phyloP scores from a whole-genome alignment of 2,797 vertebrate genomes.

The Taeniopygia guttata region DNA sequence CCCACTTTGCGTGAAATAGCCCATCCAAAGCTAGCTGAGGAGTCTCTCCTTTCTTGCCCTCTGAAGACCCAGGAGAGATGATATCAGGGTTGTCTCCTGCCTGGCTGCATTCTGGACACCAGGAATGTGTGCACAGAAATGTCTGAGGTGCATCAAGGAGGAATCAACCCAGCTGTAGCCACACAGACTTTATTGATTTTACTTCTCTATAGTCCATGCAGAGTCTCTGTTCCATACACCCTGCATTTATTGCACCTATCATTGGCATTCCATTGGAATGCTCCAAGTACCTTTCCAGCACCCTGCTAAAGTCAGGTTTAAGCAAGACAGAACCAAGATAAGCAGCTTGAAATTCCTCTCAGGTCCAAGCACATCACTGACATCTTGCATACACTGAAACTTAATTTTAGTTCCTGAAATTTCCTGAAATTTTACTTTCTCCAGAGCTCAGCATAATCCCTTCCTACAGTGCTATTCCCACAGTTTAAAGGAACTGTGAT shows the following conservation, averaged over 20 bases:
- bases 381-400: not conserved
- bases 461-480: not conserved
- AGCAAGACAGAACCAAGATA: not conserved
- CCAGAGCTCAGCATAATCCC: not conserved
- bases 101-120: not conserved
- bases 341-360: not conserved
- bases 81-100: not conserved
- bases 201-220: not conserved
- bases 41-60: not conserved
- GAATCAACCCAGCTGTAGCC: not conserved
- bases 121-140: not conserved
- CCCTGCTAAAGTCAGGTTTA: not conserved
- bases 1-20: not conserved
- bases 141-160: not conserved
- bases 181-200: not conserved
- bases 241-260: not conserved
- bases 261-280: not conserved
- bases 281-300: not conserved
- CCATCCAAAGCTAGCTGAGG: not conserved
- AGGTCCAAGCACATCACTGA: not conserved
- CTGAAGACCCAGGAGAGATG: not conserved
- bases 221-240: not conserved
- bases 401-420: not conserved
- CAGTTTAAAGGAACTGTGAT: not conserved
- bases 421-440: not conserved